Evolutionary conservation across 1,140 invertebrate genomes (phyloP).

Genomic region (Drosophila nannoptera): DNA sequence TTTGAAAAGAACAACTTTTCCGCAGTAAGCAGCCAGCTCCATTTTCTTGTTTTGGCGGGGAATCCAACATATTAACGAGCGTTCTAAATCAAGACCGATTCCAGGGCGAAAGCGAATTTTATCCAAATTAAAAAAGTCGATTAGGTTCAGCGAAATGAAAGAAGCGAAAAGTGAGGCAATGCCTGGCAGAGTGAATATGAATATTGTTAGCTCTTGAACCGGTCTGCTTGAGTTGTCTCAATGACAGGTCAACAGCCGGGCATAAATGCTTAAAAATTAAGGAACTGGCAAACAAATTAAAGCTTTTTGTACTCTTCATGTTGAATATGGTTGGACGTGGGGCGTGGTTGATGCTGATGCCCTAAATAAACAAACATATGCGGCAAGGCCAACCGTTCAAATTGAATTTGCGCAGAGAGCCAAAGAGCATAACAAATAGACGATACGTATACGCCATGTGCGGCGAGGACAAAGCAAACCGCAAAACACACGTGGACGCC

Average conservation of each 20-base stretch:
- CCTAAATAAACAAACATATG: constrained; percentile 65
- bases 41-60: too few relatives aligned
- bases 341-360: neutral
- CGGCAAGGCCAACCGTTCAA: constrained; percentile 52
- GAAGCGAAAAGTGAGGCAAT: too few relatives aligned
- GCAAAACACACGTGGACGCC: constrained; percentile 53
- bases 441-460: constrained; percentile 63
- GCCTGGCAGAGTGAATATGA: too few relatives aligned
- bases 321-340: constrained; percentile 6
- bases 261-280: constrained; percentile 4
- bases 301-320: constrained; percentile 2
- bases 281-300: constrained; percentile 19
- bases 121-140: neutral
- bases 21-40: too few relatives aligned
- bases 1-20: constrained; percentile 26
- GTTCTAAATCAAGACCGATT: neutral
- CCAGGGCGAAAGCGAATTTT: neutral
- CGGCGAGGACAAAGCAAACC: constrained; percentile 34
- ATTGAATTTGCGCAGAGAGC: constrained; percentile 65
- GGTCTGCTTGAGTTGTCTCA: too few relatives aligned
- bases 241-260: neutral
- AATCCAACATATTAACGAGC: too few relatives aligned
- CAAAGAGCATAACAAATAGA: constrained; percentile 74
- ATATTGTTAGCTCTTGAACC: too few relatives aligned
- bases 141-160: neutral